Evolutionary conservation across 2,888 invertebrate species (phyloP).

Genomic region (Synergus gifuensis): DNA sequence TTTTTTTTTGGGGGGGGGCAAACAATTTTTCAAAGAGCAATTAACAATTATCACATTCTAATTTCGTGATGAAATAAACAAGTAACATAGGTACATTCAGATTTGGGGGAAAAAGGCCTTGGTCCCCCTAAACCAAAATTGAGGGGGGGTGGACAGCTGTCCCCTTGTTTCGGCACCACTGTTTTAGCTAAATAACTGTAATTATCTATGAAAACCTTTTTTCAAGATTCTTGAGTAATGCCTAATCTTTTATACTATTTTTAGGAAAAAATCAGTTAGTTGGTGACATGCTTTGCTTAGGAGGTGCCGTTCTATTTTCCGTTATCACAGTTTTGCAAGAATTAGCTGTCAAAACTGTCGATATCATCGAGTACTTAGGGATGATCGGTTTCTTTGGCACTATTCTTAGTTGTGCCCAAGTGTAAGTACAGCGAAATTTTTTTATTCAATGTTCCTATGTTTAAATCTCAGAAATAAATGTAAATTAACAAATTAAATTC

Average conservation of each 20-base stretch:
- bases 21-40: no score
- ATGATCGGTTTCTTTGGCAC: constrained; percentile 90
- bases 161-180: no score
- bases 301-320: constrained; percentile 88
- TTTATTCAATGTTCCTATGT: background rate
- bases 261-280: constrained; percentile 87
- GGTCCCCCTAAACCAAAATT: no score
- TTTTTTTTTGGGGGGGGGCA: no score
- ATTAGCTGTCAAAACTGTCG: constrained; percentile 87
- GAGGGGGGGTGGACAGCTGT: no score
- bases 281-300: constrained; percentile 90
- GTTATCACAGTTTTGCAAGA: constrained; percentile 90
- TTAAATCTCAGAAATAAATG: background rate
- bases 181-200: no score
- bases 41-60: no score
- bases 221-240: background rate
- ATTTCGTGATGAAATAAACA: no score
- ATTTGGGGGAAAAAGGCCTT: no score
- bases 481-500: background rate
- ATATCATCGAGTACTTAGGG: constrained; percentile 89
- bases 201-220: background rate
- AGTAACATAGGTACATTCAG: no score
- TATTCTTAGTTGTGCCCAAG: constrained; percentile 87
- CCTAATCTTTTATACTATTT: background rate
- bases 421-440: constrained; percentile 80